These are phyloP conservation scores for Dendrocincla fuliginosa DNA, from an alignment of 2,797 vertebrate genomes.

Conservation along the genomic window DNA sequence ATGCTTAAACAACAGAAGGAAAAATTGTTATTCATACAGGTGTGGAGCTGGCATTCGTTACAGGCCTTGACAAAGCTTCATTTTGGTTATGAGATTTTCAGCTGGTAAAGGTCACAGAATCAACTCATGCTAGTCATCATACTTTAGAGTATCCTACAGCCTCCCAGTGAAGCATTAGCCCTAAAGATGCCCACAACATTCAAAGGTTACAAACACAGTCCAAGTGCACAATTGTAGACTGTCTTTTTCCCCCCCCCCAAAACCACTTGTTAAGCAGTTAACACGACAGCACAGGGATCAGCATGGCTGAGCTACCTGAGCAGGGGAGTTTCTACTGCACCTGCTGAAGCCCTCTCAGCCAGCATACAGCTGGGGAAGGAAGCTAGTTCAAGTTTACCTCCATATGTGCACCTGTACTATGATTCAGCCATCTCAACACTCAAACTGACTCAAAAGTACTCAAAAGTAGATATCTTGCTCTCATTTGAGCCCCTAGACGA, in stretches of 20 bases:
- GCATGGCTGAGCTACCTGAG: neutral
- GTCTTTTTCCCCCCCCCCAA: neutral
- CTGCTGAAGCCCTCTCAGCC: neutral
- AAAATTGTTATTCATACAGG: neutral
- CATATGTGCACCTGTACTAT: neutral
- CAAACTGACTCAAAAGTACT: neutral
- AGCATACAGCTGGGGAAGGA: rapidly evolving
- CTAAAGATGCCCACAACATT: neutral
- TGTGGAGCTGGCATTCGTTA: neutral
- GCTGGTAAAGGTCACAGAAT: neutral
- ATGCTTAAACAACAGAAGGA: neutral
- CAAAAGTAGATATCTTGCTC: neutral
- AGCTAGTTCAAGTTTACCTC: neutral
- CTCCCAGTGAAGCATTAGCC: neutral
- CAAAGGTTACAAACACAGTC: neutral
- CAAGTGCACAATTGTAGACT: rapidly evolving
- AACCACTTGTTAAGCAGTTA: neutral
- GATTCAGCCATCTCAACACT: neutral
- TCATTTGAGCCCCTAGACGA: neutral
- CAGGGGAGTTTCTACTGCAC: rapidly evolving
- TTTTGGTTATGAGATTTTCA: neutral
- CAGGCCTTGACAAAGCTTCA: neutral
- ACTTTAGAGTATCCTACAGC: neutral
- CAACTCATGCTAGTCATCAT: rapidly evolving
- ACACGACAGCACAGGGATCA: neutral